Percentiles rank a stretch among this genome's conserved stretches.
phyloP scores from a whole-genome alignment of 2,888 invertebrate species.

The Stenolophus ochropezus region DNA sequence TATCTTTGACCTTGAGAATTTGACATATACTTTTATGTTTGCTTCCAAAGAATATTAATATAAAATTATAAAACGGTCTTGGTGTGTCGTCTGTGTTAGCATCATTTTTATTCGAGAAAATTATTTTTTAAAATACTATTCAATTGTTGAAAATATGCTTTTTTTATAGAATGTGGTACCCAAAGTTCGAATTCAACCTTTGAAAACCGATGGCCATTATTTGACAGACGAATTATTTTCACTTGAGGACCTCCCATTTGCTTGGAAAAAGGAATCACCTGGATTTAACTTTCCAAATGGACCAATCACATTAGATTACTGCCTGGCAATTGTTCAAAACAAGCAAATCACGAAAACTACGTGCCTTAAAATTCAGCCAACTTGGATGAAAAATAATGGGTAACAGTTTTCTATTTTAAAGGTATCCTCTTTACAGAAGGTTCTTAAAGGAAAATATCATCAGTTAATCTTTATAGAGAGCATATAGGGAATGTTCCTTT shows the following conservation, averaged over 20 bases:
- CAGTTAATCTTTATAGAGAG: conserved; percentile 60
- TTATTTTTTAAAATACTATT: not conserved
- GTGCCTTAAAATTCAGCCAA: conserved; percentile 87
- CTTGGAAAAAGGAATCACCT: conserved; percentile 67
- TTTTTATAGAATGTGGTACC: conserved; percentile 10
- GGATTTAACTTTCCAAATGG: conserved; percentile 68
- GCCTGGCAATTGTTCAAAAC: conserved; percentile 81
- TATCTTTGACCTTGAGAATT: too few species aligned
- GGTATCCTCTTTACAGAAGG: conserved; percentile 28
- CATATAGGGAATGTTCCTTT: conserved; percentile 73
- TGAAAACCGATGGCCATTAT: conserved; percentile 65
- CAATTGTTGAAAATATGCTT: not conserved
- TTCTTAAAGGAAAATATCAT: conserved; percentile 41
- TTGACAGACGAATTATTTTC: conserved; percentile 70
- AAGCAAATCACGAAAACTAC: conserved; percentile 78
- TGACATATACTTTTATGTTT: too few species aligned
- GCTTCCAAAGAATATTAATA: too few species aligned
- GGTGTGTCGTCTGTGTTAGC: too few species aligned
- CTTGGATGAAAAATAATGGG: conserved; percentile 86
- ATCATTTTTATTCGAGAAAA: too few species aligned
- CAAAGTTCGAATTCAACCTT: not conserved
- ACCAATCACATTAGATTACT: conserved; percentile 81
- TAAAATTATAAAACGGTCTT: too few species aligned
- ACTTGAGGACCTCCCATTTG: conserved; percentile 69
- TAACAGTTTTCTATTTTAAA: conserved; percentile 63